Conservation (phyloP, 2,797 vertebrate genomes). For the Aldrovandia affinis region DNA sequence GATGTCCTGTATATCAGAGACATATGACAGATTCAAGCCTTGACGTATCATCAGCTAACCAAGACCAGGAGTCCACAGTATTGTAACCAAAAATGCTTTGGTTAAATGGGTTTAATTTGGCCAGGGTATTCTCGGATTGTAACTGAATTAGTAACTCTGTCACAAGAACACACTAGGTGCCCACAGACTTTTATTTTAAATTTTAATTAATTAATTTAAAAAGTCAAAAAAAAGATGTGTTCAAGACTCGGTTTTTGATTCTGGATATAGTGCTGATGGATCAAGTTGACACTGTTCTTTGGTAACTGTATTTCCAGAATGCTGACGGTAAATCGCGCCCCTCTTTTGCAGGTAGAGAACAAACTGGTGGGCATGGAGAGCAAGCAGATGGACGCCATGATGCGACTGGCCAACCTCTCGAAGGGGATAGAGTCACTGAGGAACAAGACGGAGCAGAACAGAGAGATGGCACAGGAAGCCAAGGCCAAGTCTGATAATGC, state of each 20-base stretch:
- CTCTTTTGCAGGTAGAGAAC: constrained; percentile 63
- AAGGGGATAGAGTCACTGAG: constrained; percentile 63
- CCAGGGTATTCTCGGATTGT: not conserved
- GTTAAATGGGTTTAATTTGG: not conserved
- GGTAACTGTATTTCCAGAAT: not conserved
- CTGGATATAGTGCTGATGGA: not conserved
- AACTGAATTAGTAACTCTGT: not conserved
- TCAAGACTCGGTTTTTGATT: not conserved
- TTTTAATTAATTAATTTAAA: too few species aligned
- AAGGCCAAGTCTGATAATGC: constrained; percentile 66
- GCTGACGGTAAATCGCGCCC: not conserved
- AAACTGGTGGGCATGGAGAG: constrained; percentile 64
- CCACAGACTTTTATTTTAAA: too few species aligned
- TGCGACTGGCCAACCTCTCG: constrained; percentile 71
- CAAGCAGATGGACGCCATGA: constrained; percentile 73
- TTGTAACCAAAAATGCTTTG: not conserved
- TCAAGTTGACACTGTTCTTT: not conserved
- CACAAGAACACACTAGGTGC: not conserved
- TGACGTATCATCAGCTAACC: not conserved
- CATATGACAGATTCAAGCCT: not conserved
- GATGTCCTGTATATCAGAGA: not conserved
- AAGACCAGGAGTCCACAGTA: not conserved
- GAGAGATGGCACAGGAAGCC: constrained; percentile 66
- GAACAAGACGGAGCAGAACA: constrained; percentile 67
- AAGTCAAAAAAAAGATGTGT: not conserved